Conservation (phyloP, 2,113 vertebrate species). For the Rhabdornis inornatus region DNA sequence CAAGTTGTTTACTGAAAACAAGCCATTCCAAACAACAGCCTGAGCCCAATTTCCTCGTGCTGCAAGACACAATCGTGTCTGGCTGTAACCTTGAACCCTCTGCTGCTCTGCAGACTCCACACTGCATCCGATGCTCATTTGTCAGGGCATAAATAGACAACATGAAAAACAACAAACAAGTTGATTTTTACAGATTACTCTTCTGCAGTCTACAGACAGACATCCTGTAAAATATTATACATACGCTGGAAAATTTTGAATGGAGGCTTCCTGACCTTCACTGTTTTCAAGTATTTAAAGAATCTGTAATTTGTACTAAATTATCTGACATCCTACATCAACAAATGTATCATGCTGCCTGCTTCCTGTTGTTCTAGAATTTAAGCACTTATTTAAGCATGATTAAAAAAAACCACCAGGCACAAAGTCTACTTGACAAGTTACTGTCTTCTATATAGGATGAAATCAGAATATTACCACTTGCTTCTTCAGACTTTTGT, state of each 20-base stretch:
- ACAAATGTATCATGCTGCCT: constrained; percentile 65
- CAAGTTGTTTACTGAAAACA: constrained; percentile 12
- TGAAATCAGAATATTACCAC: background rate
- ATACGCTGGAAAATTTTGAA: constrained; percentile 75
- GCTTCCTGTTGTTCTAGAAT: constrained; percentile 70
- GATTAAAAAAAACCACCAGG: constrained; percentile 23
- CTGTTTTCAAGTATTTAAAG: constrained; percentile 70
- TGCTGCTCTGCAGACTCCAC: constrained; percentile 67
- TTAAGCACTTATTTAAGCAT: constrained; percentile 41
- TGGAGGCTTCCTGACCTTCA: constrained; percentile 71
- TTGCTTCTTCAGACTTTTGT: background rate
- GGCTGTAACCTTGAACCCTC: constrained; percentile 71
- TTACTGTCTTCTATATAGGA: background rate
- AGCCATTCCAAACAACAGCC: background rate
- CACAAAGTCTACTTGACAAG: background rate
- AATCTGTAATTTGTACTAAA: constrained; percentile 68
- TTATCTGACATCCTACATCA: constrained; percentile 69
- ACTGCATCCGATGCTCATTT: constrained; percentile 74
- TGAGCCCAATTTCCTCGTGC: constrained; percentile 21
- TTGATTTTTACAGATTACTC: constrained; percentile 75
- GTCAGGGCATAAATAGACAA: constrained; percentile 72
- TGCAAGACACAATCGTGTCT: background rate
- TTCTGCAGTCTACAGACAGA: constrained; percentile 53
- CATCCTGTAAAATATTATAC: constrained; percentile 81
- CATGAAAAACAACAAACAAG: constrained; percentile 80